phyloP scores from a whole-genome alignment of 2,113 vertebrate genomes.

The Alaudala cheleensis region DNA sequence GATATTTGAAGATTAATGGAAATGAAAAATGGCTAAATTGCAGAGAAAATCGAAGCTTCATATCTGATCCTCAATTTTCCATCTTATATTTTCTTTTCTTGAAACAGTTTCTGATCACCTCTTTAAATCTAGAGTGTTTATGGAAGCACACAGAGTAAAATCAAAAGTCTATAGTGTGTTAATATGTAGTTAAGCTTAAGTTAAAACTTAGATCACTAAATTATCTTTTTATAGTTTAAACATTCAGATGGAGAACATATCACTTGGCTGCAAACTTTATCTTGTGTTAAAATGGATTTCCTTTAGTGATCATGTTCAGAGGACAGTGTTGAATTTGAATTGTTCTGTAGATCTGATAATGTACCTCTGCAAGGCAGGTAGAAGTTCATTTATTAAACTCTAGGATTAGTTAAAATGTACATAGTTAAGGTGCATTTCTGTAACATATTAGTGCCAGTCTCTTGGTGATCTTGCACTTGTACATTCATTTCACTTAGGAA shows the following conservation, averaged over 20 bases:
- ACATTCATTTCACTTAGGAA: background rate
- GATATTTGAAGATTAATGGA: background rate
- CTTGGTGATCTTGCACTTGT: background rate
- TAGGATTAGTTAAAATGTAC: background rate
- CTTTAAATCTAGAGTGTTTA: background rate
- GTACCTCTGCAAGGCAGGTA: background rate
- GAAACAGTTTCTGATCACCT: background rate
- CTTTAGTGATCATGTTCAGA: background rate
- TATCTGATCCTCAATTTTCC: background rate
- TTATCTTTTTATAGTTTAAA: background rate
- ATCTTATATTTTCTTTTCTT: background rate
- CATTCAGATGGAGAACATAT: background rate
- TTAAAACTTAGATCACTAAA: background rate
- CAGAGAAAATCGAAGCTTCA: background rate
- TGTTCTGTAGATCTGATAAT: background rate
- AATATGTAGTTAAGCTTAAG: background rate
- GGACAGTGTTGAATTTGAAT: background rate
- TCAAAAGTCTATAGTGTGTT: background rate
- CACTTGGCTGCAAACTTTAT: background rate
- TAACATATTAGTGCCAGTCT: background rate
- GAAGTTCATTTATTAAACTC: background rate
- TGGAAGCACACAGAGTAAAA: background rate
- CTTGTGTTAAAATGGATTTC: background rate
- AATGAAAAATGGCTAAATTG: background rate
- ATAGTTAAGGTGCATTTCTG: background rate